These are phyloP conservation scores for Prosapia bicincta DNA, from an alignment of 2,888 invertebrate genomes.

Conservation along the genomic window DNA sequence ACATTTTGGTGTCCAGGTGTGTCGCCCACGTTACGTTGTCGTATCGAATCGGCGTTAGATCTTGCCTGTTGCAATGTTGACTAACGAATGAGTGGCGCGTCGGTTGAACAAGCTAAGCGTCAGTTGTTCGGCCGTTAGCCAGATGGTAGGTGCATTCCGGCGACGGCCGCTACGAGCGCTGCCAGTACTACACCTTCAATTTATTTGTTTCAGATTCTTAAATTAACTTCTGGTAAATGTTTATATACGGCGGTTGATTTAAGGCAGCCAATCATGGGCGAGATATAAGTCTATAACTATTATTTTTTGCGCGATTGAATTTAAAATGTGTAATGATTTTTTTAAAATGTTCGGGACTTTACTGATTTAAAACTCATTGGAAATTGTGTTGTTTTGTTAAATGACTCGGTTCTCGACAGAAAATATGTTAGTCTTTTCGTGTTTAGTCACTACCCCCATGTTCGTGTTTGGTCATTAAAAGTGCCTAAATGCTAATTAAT, in stretches of 20 bases:
- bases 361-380: too few species aligned
- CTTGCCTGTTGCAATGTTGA: background rate
- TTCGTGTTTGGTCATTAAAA: too few species aligned
- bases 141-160: background rate
- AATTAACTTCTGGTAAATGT: background rate
- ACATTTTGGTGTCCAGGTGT: background rate
- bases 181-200: background rate
- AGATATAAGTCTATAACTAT: background rate
- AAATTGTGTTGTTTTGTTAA: too few species aligned
- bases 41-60: background rate
- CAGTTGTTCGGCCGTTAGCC: background rate
- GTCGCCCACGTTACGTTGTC: background rate
- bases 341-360: too few species aligned
- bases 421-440: too few species aligned
- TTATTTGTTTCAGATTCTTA: background rate
- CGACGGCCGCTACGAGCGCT: background rate
- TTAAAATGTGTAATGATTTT: too few species aligned
- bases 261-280: background rate
- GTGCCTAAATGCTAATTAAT: too few species aligned
- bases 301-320: too few species aligned
- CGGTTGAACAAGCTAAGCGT: background rate
- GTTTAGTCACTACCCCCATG: too few species aligned
- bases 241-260: background rate
- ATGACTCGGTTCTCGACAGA: too few species aligned
- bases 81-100: background rate